Conservation (phyloP, 30 jellyfish, hydroid and myxozoan species). For the Kudoa iwatai region DNA sequence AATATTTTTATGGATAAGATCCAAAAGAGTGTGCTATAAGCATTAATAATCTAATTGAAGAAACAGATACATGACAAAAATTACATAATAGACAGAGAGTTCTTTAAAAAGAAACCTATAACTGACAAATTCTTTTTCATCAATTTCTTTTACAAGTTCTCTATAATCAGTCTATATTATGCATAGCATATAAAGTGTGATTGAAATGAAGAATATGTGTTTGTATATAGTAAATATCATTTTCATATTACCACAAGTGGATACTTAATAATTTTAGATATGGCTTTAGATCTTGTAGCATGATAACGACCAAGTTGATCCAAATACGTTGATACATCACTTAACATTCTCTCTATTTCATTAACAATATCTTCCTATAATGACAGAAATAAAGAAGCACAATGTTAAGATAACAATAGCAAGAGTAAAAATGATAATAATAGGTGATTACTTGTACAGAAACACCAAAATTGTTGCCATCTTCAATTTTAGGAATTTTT, state of each 20-base stretch:
- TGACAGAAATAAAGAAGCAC: constrained; percentile 1
- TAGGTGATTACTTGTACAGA: constrained; percentile 28
- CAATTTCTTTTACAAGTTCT: constrained; percentile 30
- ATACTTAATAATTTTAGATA: constrained; percentile 34
- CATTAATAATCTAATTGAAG: too few species aligned
- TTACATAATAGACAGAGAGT: too few species aligned
- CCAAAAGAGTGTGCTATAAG: too few species aligned
- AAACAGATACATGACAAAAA: too few species aligned
- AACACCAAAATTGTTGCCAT: constrained; percentile 89
- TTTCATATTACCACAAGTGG: constrained; percentile 25
- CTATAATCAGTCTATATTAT: constrained; percentile 27
- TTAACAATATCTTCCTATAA: constrained; percentile 46
- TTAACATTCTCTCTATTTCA: constrained; percentile 45
- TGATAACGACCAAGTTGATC: constrained; percentile 31
- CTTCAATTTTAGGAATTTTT: constrained; percentile 57
- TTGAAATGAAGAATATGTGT: background rate
- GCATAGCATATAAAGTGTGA: background rate
- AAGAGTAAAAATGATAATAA: background rate
- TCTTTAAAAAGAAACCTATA: too few species aligned
- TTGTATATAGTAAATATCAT: background rate
- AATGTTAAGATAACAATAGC: background rate
- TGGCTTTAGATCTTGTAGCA: constrained; percentile 29
- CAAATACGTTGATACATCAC: constrained; percentile 25
- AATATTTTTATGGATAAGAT: too few species aligned
- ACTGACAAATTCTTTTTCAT: constrained; percentile 37